These are phyloP conservation scores for Idris sp. DNA, from an alignment of 1,140 invertebrate genomes.

Conservation along the genomic window DNA sequence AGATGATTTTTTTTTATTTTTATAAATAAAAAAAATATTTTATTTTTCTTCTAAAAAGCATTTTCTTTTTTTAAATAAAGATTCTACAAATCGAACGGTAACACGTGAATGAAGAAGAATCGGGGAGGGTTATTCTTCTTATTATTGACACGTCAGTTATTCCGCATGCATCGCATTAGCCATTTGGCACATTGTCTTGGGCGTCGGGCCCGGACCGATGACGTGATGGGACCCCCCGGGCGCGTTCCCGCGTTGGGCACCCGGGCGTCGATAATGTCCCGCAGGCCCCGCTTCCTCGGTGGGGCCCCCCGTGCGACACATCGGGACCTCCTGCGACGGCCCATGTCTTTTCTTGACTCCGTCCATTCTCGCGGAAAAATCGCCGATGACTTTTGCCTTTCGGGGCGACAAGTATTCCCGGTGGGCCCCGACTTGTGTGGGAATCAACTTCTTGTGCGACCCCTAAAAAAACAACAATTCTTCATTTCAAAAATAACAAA, in stretches of 20 bases:
- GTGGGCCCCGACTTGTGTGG: slow-evolving; percentile 56
- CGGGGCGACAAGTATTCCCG: slow-evolving; percentile 23
- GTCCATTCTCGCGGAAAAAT: slow-evolving; percentile 65
- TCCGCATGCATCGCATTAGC: slow-evolving; percentile 21
- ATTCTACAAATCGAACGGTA: too few relatives aligned
- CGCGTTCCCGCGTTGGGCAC: slow-evolving; percentile 65
- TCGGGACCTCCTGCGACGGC: slow-evolving; percentile 51
- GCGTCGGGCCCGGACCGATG: slow-evolving; percentile 39
- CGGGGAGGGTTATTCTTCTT: too few relatives aligned
- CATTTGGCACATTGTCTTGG: slow-evolving; percentile 28
- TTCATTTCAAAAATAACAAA: too few relatives aligned
- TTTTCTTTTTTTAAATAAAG: too few relatives aligned
- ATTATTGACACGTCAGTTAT: too few relatives aligned
- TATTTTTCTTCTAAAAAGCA: too few relatives aligned
- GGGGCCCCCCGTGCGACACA: slow-evolving; percentile 55
- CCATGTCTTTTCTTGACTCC: slow-evolving; percentile 53
- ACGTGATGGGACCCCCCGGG: slow-evolving; percentile 58
- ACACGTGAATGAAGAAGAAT: too few relatives aligned
- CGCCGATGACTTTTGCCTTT: slow-evolving; percentile 43
- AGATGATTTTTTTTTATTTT: too few relatives aligned
- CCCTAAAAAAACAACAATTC: too few relatives aligned
- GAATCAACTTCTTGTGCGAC: slow-evolving; percentile 32
- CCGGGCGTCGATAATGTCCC: slow-evolving; percentile 65
- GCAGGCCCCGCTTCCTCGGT: slow-evolving; percentile 39
- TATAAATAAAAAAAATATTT: too few relatives aligned